Evolutionary conservation across 2,113 vertebrate genomes (phyloP), one percentile per base, ranked within the genome.

Genomic region (Lamprotornis superbus): DNA sequence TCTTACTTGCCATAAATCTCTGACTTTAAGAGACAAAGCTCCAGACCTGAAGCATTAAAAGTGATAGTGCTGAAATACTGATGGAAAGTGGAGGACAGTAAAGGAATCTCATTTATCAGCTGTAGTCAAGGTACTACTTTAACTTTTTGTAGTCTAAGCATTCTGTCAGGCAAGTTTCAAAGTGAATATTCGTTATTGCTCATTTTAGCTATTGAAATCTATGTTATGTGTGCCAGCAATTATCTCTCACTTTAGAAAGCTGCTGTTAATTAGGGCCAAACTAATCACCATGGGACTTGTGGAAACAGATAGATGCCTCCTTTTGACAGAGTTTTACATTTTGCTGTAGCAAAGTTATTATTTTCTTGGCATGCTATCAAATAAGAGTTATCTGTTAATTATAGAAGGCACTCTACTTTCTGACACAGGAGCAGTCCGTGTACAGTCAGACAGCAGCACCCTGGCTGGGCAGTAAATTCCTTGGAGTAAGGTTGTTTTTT

Each of bases 1-100:
- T 97, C 97, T 97, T 63, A 94, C 87, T 98, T 19, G 74, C 96
- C 94, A 97, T 98, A 97, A 98, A 97, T 98, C 97, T 97, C 97
- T 94, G 94, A 97, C 96, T 98, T 96, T 90, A 97, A 92, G 82
- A 97, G 91, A 83, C 92, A 93, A 93, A 74, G 78, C 75, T 95
- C 88, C 87, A 95, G 91, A 93, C 50, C 90, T 82, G 67, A 92
- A 91, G 59, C 79, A 80, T 96, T 97, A 95, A 92, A 94, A 96
- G 87, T 89, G 93, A 90, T 95, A 91, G 74, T 86, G 87, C 91
- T 97, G 97, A 98, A 97, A 90, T 85, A 65, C 65, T 87, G 93
- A 97, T 91, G 85, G 90, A 91, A 97, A 97, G 91, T 9, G 46
- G 63, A 93, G 90, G 94, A 96, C 93, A 87, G 65, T 52, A 78